Conservation (phyloP, 1,140 invertebrate species). For the Steinernema khuongi region DNA sequence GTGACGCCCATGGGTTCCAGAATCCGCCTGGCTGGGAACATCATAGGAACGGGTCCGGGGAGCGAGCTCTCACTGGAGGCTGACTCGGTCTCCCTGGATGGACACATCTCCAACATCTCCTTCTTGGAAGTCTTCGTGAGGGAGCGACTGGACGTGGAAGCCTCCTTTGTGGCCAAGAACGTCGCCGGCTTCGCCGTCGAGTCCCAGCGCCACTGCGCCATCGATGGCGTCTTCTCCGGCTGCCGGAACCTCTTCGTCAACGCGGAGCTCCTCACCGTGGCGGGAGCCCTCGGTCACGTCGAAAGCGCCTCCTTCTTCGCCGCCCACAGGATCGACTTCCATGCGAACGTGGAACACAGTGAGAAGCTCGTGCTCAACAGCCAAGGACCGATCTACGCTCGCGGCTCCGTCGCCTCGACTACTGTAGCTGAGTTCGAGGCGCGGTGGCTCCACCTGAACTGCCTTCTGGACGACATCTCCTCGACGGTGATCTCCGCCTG, state of each 20-base stretch:
- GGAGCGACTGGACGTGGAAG: background rate
- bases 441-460: background rate
- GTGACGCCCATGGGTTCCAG: background rate
- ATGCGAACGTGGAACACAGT: background rate
- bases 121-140: background rate
- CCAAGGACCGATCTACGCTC: background rate
- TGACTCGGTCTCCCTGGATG: background rate
- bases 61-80: background rate
- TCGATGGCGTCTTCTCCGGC: background rate
- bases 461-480: background rate
- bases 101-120: background rate
- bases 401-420: background rate
- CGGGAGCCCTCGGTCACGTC: background rate
- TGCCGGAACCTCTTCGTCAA: constrained; percentile 4
- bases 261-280: background rate
- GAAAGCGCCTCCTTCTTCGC: background rate
- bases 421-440: background rate
- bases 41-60: background rate
- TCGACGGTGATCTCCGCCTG: background rate
- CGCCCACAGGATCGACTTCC: background rate
- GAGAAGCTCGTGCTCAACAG: background rate
- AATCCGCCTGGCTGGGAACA: background rate
- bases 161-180: background rate
- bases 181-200: background rate
- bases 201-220: background rate